phyloP scores from a whole-genome alignment of 2,888 invertebrate species.

The Boloria selene region DNA sequence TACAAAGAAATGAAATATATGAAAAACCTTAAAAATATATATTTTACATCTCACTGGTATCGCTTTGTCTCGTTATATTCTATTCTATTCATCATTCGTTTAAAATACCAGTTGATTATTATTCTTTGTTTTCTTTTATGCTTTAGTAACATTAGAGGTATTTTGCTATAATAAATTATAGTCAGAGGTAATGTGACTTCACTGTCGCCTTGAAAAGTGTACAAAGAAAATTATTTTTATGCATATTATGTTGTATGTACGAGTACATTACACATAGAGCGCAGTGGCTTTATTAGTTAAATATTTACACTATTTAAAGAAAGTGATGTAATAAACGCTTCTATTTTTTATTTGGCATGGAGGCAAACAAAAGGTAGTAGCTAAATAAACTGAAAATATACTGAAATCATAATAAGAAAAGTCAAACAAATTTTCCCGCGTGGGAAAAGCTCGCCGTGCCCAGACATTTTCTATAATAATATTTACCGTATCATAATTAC shows the following conservation, averaged over 20 bases:
- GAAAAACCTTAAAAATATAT: constrained; percentile 16
- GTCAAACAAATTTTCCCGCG: constrained; percentile 15
- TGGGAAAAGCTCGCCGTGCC: constrained; percentile 1
- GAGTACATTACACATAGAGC: no score
- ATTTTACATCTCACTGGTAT: constrained; percentile 12
- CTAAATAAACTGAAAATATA: constrained; percentile 8
- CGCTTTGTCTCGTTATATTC: constrained; percentile 15
- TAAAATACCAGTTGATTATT: constrained; percentile 7
- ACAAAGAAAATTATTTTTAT: no score
- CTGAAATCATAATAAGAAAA: constrained; percentile 9
- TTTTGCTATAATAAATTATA: neutral
- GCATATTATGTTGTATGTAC: no score
- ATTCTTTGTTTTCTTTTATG: constrained; percentile 14
- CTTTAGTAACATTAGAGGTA: constrained; percentile 2
- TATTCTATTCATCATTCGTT: constrained; percentile 17
- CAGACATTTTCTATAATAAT: constrained; percentile 17
- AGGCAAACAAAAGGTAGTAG: neutral
- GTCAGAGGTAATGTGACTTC: no score
- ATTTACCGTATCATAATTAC: constrained; percentile 14
- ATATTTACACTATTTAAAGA: neutral
- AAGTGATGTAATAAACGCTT: neutral
- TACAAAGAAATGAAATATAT: constrained; percentile 25
- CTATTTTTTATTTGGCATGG: neutral
- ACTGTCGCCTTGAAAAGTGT: no score
- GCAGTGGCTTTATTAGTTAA: no score